Evolutionary conservation across 2,888 invertebrate genomes (phyloP).

Genomic region (Lycocerus yunnanus): DNA sequence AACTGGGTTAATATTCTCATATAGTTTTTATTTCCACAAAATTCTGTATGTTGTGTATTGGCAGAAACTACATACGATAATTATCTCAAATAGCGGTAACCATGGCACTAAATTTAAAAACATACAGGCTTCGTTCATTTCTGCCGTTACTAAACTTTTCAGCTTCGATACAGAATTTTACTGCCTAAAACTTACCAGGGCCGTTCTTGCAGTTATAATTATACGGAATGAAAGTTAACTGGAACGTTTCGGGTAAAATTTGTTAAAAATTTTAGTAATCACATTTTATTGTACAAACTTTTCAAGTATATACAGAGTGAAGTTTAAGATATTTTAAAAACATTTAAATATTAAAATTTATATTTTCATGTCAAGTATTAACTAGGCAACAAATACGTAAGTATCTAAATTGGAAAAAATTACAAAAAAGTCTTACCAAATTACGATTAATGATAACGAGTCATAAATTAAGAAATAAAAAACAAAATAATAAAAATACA

Average conservation of each 20-base stretch:
- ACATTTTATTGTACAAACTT: constrained; percentile 40
- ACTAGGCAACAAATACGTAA: not conserved
- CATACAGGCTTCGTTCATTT: too few relatives aligned
- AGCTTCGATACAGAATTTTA: too few relatives aligned
- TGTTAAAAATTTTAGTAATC: constrained; percentile 6
- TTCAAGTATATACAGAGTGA: constrained; percentile 38
- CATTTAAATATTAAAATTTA: constrained; percentile 1
- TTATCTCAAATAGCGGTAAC: too few relatives aligned
- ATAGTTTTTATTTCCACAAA: too few relatives aligned
- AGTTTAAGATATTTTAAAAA: constrained; percentile 19
- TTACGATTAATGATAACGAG: not conserved
- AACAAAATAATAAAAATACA: not conserved
- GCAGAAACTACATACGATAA: too few relatives aligned
- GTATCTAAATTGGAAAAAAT: not conserved
- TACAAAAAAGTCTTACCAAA: not conserved
- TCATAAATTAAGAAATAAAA: not conserved
- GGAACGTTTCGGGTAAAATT: not conserved
- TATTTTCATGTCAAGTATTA: not conserved
- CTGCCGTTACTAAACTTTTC: too few relatives aligned
- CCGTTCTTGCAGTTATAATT: too few relatives aligned
- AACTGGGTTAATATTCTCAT: too few relatives aligned
- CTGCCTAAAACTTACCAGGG: too few relatives aligned
- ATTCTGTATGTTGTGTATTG: too few relatives aligned
- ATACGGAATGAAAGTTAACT: too few relatives aligned
- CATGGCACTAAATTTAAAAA: too few relatives aligned